These are phyloP conservation scores for Lophura nycthemera DNA, from an alignment of 2,113 vertebrate species.

Conservation along the genomic window DNA sequence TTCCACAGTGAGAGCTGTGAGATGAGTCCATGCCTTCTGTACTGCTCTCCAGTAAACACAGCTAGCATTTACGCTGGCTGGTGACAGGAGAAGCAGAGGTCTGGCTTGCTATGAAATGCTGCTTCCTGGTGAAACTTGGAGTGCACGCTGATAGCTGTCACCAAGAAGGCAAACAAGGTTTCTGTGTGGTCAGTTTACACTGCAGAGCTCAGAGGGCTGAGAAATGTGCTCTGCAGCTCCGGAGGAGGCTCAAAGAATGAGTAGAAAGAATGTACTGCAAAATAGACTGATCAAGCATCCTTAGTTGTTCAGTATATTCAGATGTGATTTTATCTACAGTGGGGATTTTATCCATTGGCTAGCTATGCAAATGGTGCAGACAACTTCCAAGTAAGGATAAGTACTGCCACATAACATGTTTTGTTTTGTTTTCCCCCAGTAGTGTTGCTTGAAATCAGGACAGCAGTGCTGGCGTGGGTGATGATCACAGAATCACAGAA, in stretches of 20 bases:
- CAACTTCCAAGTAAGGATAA: neutral
- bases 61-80: neutral
- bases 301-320: neutral
- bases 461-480: neutral
- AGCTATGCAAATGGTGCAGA: neutral
- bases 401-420: neutral
- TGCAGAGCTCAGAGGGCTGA: neutral
- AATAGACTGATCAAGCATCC: neutral
- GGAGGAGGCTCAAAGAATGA: neutral
- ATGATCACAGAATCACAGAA: no score
- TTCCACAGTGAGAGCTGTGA: neutral
- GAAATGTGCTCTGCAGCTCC: neutral
- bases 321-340: neutral
- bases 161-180: slow-evolving; percentile 19
- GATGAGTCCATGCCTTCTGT: neutral
- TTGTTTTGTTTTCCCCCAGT: neutral
- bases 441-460: neutral
- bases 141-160: slow-evolving; percentile 17
- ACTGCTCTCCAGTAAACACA: neutral
- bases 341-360: neutral
- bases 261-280: neutral
- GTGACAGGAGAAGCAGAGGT: neutral
- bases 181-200: slow-evolving; percentile 6
- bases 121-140: neutral
- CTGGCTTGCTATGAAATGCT: neutral